Percentiles rank a stretch among this genome's conserved stretches.
phyloP scores from a whole-genome alignment of 2,113 vertebrate genomes.

The Eleginops maclovinus region DNA sequence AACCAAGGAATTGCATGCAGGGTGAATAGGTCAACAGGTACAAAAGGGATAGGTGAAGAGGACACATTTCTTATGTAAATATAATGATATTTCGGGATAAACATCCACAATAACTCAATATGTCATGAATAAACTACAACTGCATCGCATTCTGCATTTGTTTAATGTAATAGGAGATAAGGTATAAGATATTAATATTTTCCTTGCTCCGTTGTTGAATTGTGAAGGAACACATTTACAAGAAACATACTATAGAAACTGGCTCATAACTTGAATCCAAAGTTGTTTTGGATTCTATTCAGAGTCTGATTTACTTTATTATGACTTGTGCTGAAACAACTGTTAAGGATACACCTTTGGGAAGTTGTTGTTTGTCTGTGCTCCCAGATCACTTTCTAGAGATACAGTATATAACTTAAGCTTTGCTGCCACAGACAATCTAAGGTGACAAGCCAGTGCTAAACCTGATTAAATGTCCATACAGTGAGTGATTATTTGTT shows the following conservation, averaged over 20 bases:
- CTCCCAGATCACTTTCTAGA: not conserved
- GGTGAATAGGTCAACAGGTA: constrained; percentile 4
- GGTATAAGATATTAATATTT: too few relatives aligned
- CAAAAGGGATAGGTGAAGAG: not conserved
- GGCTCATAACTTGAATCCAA: too few relatives aligned
- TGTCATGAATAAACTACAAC: not conserved
- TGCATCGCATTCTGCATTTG: not conserved
- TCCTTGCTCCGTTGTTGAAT: not conserved
- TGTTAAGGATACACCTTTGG: not conserved
- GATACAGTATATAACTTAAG: not conserved
- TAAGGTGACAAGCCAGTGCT: constrained; percentile 17
- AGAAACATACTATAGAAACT: not conserved
- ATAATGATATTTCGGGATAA: not conserved
- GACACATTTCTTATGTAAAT: not conserved
- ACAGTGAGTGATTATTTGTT: constrained; percentile 18
- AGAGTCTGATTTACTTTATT: not conserved
- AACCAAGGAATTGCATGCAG: not conserved
- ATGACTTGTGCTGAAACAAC: not conserved
- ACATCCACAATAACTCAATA: not conserved
- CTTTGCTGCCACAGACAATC: not conserved
- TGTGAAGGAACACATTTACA: not conserved
- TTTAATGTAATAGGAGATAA: not conserved
- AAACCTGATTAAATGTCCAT: constrained; percentile 31
- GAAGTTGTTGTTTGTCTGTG: not conserved
- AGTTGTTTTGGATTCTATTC: not conserved